phyloP scores from a whole-genome alignment of 2,888 invertebrate species.

The Himalopsyche japonica region DNA sequence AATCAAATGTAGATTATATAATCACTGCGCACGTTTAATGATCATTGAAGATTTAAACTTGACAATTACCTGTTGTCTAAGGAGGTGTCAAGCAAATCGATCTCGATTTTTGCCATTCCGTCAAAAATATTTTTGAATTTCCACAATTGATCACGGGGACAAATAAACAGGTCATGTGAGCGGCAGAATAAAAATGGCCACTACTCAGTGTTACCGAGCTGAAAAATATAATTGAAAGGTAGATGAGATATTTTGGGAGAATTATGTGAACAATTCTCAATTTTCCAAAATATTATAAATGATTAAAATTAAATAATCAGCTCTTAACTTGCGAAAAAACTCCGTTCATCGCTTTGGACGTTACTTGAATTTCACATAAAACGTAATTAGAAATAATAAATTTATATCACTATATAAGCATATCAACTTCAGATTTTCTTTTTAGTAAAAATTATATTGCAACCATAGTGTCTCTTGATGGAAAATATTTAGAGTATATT shows the following conservation, averaged over 20 bases:
- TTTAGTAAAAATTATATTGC: no score
- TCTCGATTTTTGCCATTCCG: constrained; percentile 52
- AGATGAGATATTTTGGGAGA: not conserved
- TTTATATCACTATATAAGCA: no score
- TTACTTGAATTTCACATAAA: no score
- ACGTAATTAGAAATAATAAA: no score
- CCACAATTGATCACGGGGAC: constrained; percentile 72
- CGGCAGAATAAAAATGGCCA: constrained; percentile 29
- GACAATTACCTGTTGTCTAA: constrained; percentile 63
- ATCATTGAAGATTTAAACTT: constrained; percentile 3
- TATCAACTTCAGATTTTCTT: no score
- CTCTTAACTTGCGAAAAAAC: no score
- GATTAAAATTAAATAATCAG: no score
- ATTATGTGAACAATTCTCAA: not conserved
- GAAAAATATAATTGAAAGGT: not conserved
- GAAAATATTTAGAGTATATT: no score
- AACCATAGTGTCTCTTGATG: no score
- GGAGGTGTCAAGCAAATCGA: constrained; percentile 65
- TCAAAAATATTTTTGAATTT: constrained; percentile 66
- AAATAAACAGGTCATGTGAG: constrained; percentile 74
- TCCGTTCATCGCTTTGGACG: no score
- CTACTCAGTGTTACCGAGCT: not conserved
- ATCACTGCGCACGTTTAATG: constrained; percentile 2
- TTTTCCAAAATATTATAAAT: no score
- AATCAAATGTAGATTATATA: constrained; percentile 34